Evolutionary conservation across 2,113 vertebrate genomes (phyloP), one percentile per base, ranked within the genome.

Genomic region (Perccottus glenii): DNA sequence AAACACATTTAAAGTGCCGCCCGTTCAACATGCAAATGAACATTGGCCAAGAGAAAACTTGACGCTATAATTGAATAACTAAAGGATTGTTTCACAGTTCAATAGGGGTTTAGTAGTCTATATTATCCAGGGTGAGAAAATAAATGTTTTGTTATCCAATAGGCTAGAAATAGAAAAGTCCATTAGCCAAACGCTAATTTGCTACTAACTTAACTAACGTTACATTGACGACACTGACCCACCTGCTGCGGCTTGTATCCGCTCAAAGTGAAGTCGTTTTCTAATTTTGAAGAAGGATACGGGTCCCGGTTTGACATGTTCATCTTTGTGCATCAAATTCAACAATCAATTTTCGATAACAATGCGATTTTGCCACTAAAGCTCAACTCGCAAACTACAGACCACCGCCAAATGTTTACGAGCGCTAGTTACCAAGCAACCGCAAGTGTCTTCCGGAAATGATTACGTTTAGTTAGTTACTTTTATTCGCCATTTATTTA

Each of bases 301-400:
- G 93, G 84, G 58, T 95, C 84, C 60, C 90, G 80, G 4, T 73
- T 55, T 0, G 91, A 81, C 94, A 94, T 94, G 10, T 64, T 82
- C 14, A 58, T 43, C 36, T 58, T 55, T 42, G n/a, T 11, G 14
- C n/a, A 50, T 16, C 4, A 4, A 14, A 6, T 10, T 46, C 4
- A 46, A 46, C 44, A 11, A 6, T 11, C 3, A 5, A 4, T 46
- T 11, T 46, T 11, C 42, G 6, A 11, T 43, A 43, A 43, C 1
- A 1, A 11, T 43, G 6, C 3, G 45, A 0, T 14, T 2, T 4
- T 10, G 9, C 8, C 33, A 19, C 19, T 27, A 9, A 16, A 32
- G 32, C n/a, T 63, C 11, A 9, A 42, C 0, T 0, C 6, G 19
- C 19, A 27, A 27, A 27, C 19, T 27, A 27, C 19, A 27, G 19